Percentiles rank a stretch among this genome's conserved stretches.
phyloP scores from a whole-genome alignment of 2,113 vertebrate genomes.

The Ceuthmochares aereus region DNA sequence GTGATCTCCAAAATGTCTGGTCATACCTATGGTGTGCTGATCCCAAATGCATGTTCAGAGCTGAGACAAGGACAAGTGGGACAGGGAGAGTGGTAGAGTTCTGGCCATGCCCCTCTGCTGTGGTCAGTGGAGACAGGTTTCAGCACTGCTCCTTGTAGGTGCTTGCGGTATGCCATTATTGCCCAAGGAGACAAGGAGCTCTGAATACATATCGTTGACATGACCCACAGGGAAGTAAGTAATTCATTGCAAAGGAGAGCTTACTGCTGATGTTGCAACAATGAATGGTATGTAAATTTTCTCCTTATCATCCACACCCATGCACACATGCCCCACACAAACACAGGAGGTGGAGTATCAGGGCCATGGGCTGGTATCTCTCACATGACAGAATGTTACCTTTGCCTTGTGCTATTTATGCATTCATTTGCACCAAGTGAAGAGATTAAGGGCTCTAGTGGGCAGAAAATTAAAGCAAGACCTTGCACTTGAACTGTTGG shows the following conservation, averaged over 20 bases:
- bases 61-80: accelerated
- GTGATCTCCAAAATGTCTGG: background rate
- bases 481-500: background rate
- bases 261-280: background rate
- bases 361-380: background rate
- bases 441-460: background rate
- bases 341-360: background rate
- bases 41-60: background rate
- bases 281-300: background rate
- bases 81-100: accelerated
- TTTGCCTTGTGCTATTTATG: constrained; percentile 25
- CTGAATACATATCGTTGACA: background rate
- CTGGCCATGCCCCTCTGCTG: accelerated
- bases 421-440: background rate
- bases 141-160: accelerated
- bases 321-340: accelerated
- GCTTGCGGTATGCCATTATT: background rate
- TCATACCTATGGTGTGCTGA: background rate
- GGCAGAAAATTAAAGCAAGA: background rate
- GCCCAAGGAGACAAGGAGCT: background rate
- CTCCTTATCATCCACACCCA: background rate
- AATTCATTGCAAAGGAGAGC: background rate
- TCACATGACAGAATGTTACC: background rate
- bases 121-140: background rate
- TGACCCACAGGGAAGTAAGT: background rate